Evolutionary conservation across 1,140 invertebrate species (phyloP), one percentile per base, ranked within the genome.

Genomic region (Stenopsyche tienmushanensis): DNA sequence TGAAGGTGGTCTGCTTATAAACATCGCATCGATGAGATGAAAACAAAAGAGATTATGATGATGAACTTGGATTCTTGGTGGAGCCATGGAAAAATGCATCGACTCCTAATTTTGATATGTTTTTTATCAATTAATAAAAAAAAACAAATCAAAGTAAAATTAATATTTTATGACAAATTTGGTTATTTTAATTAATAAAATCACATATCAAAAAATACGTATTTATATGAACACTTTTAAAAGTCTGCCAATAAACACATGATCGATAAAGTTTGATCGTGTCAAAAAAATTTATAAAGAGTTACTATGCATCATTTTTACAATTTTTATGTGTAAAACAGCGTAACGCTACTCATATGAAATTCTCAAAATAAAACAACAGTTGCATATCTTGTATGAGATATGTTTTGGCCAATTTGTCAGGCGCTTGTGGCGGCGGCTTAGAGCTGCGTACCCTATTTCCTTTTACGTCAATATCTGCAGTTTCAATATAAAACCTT

Each of bases 361-460:
- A 21, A n/a, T 21, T 47, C 18, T 2, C 23, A 8, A 23, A 60
- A 60, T 47, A 60, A 60, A 60, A 60, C 42, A 60, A 60, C 23
- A 29, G 57, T 60, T 29, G 57, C 39, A 60, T 60, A 60, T 60
- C 57, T 47, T 18, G 44, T 60, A 60, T 60, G 57, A 60, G 57
- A 34, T 60, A 60, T 60, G 57, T 60, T 60, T 60, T 60, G 44
- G 57, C 41, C 57, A 60, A 60, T 60, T 60, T 60, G 57, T 60
- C 57, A 60, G 57, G 57, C 57, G 57, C 57, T 60, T 60, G 57
- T 24, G 41, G 57, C 57, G 57, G 57, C 57, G 57, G 57, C 57
- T 60, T 34, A 23, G 2, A 44, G 20, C 24, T 34, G 42, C 41
- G 18, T 26, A 10, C 29, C 42, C 57, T 44, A 60, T 60, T 60